These are phyloP conservation scores for Polyploca ridens DNA, from an alignment of 2,888 invertebrate species.

Conservation along the genomic window DNA sequence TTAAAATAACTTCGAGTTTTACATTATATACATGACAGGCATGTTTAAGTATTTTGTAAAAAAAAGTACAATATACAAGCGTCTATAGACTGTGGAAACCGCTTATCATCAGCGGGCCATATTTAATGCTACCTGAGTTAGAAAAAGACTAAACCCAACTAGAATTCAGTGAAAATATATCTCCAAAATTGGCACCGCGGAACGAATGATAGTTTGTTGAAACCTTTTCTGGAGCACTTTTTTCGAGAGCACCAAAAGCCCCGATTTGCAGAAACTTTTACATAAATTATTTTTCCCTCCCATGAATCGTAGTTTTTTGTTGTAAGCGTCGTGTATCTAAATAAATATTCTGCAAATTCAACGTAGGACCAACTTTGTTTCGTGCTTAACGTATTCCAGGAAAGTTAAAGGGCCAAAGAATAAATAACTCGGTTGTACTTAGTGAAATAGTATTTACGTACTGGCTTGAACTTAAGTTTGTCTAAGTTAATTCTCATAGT, in stretches of 20 bases:
- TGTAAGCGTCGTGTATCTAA: not conserved
- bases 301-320: not conserved
- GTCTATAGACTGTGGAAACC: too few species aligned
- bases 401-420: slow-evolving; percentile 1
- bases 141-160: too few species aligned
- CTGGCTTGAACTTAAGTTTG: not conserved
- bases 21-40: too few species aligned
- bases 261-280: not conserved
- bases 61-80: too few species aligned
- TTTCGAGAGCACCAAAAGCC: not conserved
- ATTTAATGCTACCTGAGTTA: too few species aligned
- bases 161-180: too few species aligned
- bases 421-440: slow-evolving; percentile 5
- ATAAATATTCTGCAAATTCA: not conserved
- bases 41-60: too few species aligned
- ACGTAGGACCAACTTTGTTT: not conserved
- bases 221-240: not conserved
- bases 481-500: not conserved
- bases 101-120: too few species aligned
- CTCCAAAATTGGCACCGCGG: not conserved
- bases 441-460: slow-evolving; percentile 8
- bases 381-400: not conserved
- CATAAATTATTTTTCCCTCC: not conserved
- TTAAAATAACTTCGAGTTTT: too few species aligned
- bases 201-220: not conserved